Percentiles rank a stretch among this genome's conserved stretches.
phyloP scores from a whole-genome alignment of 1,140 invertebrate species.

The Panagrolaimus sp. region DNA sequence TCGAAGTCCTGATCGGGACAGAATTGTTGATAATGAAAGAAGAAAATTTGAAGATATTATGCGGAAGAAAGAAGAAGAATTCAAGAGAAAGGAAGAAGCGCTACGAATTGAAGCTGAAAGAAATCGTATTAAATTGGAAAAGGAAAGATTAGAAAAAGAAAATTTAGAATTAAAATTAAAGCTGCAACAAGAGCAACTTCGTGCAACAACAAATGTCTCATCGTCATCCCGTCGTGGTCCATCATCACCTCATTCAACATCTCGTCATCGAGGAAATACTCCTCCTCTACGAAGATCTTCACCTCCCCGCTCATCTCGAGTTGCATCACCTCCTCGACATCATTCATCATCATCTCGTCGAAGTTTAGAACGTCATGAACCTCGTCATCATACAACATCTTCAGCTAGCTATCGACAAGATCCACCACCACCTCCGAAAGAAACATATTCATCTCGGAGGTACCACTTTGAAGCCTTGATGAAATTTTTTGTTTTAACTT shows the following conservation, averaged over 20 bases:
- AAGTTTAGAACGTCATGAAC: too few species aligned
- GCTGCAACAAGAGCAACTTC: slow-evolving; percentile 14
- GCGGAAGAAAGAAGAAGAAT: slow-evolving; percentile 15
- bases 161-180: slow-evolving; percentile 35
- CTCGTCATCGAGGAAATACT: neutral
- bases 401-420: neutral
- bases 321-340: too few species aligned
- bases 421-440: neutral
- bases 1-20: neutral
- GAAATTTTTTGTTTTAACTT: neutral
- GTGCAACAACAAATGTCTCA: neutral
- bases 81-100: slow-evolving; percentile 23
- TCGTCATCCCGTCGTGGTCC: neutral
- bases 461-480: too few species aligned
- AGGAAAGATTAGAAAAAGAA: slow-evolving; percentile 38
- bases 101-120: slow-evolving; percentile 22
- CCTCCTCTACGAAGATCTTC: neutral
- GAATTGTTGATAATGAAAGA: slow-evolving; percentile 20
- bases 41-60: slow-evolving; percentile 36
- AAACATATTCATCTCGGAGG: neutral
- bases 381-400: neutral
- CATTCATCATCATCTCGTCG: too few species aligned
- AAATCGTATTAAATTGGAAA: slow-evolving; percentile 30
- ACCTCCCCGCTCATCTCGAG: neutral
- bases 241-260: neutral